phyloP scores from a whole-genome alignment of 2,113 vertebrate species.

The Capreolus pygargus region DNA sequence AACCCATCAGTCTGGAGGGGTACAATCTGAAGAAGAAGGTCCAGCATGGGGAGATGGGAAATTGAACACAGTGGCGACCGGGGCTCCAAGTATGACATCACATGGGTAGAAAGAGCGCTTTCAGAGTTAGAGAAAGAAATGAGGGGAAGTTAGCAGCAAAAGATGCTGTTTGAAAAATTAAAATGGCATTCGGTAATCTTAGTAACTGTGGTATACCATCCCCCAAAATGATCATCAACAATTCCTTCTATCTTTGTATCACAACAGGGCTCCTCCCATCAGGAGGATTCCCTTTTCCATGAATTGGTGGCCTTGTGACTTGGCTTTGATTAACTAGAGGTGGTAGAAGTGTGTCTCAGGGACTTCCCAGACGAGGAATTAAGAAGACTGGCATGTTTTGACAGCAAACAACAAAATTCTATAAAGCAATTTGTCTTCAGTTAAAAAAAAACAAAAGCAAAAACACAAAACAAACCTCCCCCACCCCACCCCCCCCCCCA shows the following conservation, averaged over 20 bases:
- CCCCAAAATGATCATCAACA: neutral
- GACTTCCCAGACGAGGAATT: neutral
- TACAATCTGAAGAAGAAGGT: neutral
- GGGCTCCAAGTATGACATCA: neutral
- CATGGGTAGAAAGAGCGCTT: neutral
- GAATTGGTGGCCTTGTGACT: neutral
- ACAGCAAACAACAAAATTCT: neutral
- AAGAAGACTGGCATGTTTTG: neutral
- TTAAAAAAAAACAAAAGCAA: neutral
- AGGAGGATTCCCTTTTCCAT: neutral
- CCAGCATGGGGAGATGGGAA: neutral
- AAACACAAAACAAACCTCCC: too few species aligned
- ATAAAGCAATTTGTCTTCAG: neutral
- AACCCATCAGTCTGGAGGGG: fast-evolving
- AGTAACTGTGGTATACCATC: neutral
- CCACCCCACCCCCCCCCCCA: fast-evolving
- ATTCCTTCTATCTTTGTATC: neutral
- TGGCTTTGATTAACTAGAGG: neutral
- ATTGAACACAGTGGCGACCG: neutral
- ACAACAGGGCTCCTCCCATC: neutral
- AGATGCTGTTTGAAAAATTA: neutral
- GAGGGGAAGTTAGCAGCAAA: neutral
- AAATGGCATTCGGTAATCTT: neutral
- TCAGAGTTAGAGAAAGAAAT: neutral
- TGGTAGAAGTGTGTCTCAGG: neutral